A percentile compares a stretch with the other conserved stretches of the same genome.
Evolutionary conservation across 2,113 vertebrate genomes (phyloP).

Genomic region (Cochlearius cochlearius): DNA sequence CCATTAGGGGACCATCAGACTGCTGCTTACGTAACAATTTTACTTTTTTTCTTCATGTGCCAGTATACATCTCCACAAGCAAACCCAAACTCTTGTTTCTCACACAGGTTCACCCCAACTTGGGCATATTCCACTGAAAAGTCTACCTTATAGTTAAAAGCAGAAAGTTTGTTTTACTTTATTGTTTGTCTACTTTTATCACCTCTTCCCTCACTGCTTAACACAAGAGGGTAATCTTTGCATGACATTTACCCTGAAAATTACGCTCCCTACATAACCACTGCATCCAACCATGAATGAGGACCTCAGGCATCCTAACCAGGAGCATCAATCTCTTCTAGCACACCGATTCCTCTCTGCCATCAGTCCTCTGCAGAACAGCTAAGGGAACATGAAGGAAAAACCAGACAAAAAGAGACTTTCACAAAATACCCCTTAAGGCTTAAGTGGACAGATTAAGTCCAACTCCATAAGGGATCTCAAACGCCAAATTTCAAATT

Average conservation of each 20-base stretch:
- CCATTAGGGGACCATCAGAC: not conserved
- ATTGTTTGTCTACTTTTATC: not conserved
- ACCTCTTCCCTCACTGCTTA: not conserved
- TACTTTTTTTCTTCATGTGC: not conserved
- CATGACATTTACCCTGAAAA: not conserved
- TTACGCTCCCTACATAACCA: not conserved
- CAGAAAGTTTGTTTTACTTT: not conserved
- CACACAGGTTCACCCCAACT: not conserved
- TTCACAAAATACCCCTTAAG: not conserved
- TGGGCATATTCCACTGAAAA: not conserved
- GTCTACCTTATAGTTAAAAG: not conserved
- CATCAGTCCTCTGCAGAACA: not conserved
- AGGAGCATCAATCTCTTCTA: not conserved
- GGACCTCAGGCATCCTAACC: not conserved
- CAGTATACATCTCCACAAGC: not conserved
- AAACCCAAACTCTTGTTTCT: not conserved
- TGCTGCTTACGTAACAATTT: not conserved
- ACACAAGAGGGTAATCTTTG: not conserved
- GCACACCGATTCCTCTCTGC: not conserved
- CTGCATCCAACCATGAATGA: accelerated
- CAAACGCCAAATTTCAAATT: not conserved
- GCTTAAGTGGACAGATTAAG: not conserved
- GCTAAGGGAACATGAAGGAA: not conserved
- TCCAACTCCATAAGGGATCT: not conserved
- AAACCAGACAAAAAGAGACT: not conserved